Evolutionary conservation across 2,888 invertebrate species (phyloP).

Genomic region (Caenorhabditis wallacei): DNA sequence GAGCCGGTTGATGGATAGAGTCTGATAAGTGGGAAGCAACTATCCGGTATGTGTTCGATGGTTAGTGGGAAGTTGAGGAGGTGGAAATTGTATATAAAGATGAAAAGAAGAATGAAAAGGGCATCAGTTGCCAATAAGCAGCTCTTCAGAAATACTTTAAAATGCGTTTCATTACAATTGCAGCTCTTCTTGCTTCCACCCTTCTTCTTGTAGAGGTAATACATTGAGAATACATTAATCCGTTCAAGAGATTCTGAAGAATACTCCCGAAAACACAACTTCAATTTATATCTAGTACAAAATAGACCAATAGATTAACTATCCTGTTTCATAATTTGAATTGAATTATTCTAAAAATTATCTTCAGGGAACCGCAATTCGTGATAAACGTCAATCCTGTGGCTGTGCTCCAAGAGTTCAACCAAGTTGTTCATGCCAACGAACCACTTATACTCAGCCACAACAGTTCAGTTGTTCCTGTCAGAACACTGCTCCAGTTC

Average conservation of each 20-base stretch:
- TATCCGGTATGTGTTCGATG: slow-evolving; percentile 60
- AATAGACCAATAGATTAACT: no score
- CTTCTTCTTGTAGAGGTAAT: slow-evolving; percentile 48
- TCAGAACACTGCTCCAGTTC: slow-evolving; percentile 59
- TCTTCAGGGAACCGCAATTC: slow-evolving; percentile 48
- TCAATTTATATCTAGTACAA: no score
- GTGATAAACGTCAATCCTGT: slow-evolving; percentile 66
- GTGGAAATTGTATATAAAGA: slow-evolving; percentile 35
- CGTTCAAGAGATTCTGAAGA: background rate
- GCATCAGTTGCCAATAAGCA: slow-evolving; percentile 52
- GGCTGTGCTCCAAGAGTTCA: slow-evolving; percentile 54
- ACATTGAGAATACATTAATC: background rate
- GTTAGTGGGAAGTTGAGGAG: slow-evolving; percentile 37
- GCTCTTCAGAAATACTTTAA: slow-evolving; percentile 37
- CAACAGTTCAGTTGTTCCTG: slow-evolving; percentile 62
- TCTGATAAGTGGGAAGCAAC: slow-evolving; percentile 62
- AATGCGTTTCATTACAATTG: slow-evolving; percentile 55
- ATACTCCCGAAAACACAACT: no score
- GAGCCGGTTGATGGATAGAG: slow-evolving; percentile 60
- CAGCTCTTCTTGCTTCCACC: slow-evolving; percentile 39
- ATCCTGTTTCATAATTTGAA: no score
- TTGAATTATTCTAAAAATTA: background rate
- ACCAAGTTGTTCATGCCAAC: slow-evolving; percentile 58
- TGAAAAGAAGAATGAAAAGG: slow-evolving; percentile 24
- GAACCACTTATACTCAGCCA: slow-evolving; percentile 50